Conservation (phyloP, 1,140 invertebrate species). For the Chironomus striatipennis region DNA sequence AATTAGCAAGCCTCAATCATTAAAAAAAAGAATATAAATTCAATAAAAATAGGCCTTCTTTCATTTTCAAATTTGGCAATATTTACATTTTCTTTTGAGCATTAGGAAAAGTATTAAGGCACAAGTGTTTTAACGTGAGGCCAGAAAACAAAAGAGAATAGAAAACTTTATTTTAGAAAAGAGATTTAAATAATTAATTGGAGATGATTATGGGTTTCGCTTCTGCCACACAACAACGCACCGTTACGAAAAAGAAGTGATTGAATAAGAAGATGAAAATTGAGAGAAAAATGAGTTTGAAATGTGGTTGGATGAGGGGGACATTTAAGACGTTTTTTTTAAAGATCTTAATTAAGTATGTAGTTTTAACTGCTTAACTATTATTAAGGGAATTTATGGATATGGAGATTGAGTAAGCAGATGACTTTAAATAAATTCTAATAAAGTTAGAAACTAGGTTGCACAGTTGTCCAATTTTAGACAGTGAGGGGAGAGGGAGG, state of each 20-base stretch:
- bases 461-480: too few relatives aligned
- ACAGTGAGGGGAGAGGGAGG: too few relatives aligned
- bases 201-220: conserved; percentile 23
- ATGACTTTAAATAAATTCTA: too few relatives aligned
- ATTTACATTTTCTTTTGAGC: not conserved
- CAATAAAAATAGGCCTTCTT: not conserved
- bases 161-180: not conserved
- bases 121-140: not conserved
- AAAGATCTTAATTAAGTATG: not conserved
- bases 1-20: too few relatives aligned
- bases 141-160: not conserved
- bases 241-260: not conserved
- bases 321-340: not conserved
- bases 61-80: not conserved
- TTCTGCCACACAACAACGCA: conserved; percentile 15
- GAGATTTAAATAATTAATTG: conserved; percentile 23
- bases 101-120: not conserved
- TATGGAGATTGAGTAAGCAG: too few relatives aligned
- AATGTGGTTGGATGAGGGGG: not conserved
- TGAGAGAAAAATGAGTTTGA: not conserved
- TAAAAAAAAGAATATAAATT: too few relatives aligned
- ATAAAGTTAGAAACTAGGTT: too few relatives aligned
- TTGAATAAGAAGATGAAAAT: not conserved
- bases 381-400: not conserved
- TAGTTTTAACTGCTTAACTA: not conserved